Evolutionary conservation across 2,888 invertebrate species (phyloP).

Genomic region (Colostygia pectinataria): DNA sequence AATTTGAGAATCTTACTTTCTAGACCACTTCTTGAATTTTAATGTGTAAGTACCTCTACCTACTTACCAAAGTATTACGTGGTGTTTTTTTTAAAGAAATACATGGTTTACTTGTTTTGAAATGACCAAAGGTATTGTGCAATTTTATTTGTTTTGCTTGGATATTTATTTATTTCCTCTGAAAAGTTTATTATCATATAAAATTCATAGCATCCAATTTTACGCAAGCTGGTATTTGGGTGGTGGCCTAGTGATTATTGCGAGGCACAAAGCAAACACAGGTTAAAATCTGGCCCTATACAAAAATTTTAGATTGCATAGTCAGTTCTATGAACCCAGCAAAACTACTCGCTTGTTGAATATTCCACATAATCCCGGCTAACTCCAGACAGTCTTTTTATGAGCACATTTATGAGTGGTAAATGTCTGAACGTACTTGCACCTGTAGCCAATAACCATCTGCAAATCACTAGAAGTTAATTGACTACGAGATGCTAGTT

Average conservation of each 20-base stretch:
- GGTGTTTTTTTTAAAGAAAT: slow-evolving; percentile 32
- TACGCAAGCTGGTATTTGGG: too few species aligned
- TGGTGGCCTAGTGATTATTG: too few species aligned
- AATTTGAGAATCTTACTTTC: slow-evolving; percentile 52
- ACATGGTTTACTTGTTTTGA: neutral
- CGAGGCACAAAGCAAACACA: too few species aligned
- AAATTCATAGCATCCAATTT: too few species aligned
- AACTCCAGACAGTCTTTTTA: slow-evolving; percentile 20
- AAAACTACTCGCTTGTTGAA: too few species aligned
- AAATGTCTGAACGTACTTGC: slow-evolving; percentile 28
- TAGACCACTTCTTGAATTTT: slow-evolving; percentile 59
- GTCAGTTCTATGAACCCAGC: too few species aligned
- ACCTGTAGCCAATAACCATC: slow-evolving; percentile 10
- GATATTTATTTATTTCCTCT: neutral
- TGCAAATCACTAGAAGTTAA: neutral
- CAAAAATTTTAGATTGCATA: too few species aligned
- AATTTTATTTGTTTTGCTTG: slow-evolving; percentile 1
- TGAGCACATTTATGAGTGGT: slow-evolving; percentile 28
- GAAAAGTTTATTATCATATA: too few species aligned
- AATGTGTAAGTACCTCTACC: slow-evolving; percentile 33
- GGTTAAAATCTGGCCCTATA: too few species aligned
- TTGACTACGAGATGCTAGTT: neutral
- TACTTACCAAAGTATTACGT: too few species aligned
- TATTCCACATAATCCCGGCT: neutral
- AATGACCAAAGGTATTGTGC: slow-evolving; percentile 11